Conservation (phyloP, 2,888 invertebrate species). For the Dolomedes plantarius region DNA sequence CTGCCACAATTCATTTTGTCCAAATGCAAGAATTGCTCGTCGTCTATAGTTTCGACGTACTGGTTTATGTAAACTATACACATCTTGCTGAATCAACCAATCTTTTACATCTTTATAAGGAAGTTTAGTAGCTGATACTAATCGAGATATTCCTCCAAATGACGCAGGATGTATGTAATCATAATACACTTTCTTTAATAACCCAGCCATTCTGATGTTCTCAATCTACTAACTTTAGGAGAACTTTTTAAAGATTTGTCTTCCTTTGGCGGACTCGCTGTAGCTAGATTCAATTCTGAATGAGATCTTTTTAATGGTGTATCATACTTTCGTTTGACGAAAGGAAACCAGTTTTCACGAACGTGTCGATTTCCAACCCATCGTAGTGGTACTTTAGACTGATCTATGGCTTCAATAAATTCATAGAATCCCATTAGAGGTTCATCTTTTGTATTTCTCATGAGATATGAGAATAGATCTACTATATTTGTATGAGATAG, state of each 20-base stretch:
- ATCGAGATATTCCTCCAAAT: conserved; percentile 6
- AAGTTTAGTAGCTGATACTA: neutral
- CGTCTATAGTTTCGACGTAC: conserved; percentile 21
- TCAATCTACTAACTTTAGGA: neutral
- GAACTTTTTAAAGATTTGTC: too few relatives aligned
- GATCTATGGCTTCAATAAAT: neutral
- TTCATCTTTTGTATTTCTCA: neutral
- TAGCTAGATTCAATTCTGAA: too few relatives aligned
- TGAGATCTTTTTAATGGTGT: too few relatives aligned
- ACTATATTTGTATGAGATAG: neutral
- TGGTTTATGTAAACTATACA: conserved; percentile 12
- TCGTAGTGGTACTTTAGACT: neutral
- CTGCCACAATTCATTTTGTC: conserved; percentile 18
- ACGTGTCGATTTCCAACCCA: neutral
- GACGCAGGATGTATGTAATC: neutral
- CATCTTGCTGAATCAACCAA: conserved; percentile 1
- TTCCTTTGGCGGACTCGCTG: neutral
- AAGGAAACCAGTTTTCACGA: neutral
- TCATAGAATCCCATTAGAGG: neutral
- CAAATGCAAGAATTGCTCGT: conserved; percentile 10
- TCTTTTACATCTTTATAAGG: neutral
- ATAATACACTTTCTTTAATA: neutral
- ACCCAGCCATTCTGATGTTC: neutral
- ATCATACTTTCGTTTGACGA: neutral
- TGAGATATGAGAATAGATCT: neutral